These are phyloP conservation scores for Sciaenops ocellatus DNA, from an alignment of 2,797 vertebrate species.

Conservation along the genomic window DNA sequence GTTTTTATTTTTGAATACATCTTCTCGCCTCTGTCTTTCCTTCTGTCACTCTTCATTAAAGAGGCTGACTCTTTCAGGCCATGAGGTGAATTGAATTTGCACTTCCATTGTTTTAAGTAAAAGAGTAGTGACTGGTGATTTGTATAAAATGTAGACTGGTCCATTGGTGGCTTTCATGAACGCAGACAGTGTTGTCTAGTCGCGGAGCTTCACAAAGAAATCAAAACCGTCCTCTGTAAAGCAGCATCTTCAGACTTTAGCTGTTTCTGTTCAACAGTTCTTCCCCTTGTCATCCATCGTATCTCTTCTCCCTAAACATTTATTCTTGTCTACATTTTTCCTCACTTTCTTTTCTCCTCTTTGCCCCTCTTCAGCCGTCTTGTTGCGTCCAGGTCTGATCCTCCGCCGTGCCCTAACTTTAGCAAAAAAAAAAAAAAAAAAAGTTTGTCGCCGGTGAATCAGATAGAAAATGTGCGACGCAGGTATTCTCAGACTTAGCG, in stretches of 20 bases:
- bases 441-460: constrained; percentile 45
- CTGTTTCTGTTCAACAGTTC: constrained; percentile 1
- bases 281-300: constrained; percentile 24
- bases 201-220: constrained; percentile 65
- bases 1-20: constrained; percentile 48
- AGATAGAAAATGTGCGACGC: constrained; percentile 62
- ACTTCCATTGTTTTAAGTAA: constrained; percentile 70
- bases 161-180: constrained; percentile 73
- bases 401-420: neutral
- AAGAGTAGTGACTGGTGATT: constrained; percentile 68
- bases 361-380: neutral
- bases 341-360: neutral
- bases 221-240: constrained; percentile 58
- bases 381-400: neutral
- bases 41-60: constrained; percentile 33
- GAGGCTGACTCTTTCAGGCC: constrained; percentile 42
- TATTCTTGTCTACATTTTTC: neutral
- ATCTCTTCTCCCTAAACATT: constrained; percentile 1
- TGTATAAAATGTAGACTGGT: constrained; percentile 77
- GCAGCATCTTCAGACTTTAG: constrained; percentile 48
- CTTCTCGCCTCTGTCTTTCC: constrained; percentile 27
- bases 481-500: constrained; percentile 76
- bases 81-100: constrained; percentile 65
- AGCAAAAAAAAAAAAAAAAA: neutral
- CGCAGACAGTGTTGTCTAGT: constrained; percentile 67